Conservation (phyloP, 2,113 vertebrate species). For the Rhinopomastus cyanomelas region DNA sequence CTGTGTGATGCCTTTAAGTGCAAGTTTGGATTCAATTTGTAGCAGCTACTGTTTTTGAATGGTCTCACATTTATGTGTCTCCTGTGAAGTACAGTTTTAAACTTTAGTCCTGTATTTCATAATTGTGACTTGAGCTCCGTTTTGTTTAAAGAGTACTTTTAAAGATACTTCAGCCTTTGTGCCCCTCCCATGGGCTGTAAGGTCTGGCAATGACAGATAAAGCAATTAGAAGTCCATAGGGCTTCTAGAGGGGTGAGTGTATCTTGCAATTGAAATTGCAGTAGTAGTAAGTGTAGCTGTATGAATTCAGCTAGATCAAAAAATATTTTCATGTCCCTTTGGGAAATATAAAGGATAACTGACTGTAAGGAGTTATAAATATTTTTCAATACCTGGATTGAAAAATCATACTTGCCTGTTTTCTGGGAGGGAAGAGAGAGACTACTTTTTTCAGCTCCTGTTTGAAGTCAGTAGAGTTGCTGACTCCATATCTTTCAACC, state of each 20-base stretch:
- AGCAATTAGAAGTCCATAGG: neutral
- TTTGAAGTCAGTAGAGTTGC: neutral
- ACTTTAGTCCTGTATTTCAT: neutral
- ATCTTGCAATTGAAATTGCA: neutral
- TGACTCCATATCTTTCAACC: neutral
- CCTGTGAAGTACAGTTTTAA: neutral
- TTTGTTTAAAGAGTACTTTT: neutral
- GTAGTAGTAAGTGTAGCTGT: neutral
- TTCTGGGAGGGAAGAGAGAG: neutral
- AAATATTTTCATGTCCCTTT: neutral
- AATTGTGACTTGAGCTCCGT: neutral
- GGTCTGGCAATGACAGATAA: constrained; percentile 71
- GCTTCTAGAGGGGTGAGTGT: neutral
- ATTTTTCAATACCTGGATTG: neutral
- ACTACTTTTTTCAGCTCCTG: neutral
- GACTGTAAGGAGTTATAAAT: neutral
- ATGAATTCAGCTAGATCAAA: neutral
- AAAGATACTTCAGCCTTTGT: neutral
- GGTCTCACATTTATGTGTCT: neutral
- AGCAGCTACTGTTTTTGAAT: neutral
- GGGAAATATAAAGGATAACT: neutral
- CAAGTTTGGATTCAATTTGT: neutral
- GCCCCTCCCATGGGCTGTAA: constrained; percentile 13
- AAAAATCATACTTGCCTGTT: neutral
- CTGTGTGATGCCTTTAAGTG: neutral